phyloP scores from a whole-genome alignment of 2,888 invertebrate genomes.

The Danaus chrysippus region DNA sequence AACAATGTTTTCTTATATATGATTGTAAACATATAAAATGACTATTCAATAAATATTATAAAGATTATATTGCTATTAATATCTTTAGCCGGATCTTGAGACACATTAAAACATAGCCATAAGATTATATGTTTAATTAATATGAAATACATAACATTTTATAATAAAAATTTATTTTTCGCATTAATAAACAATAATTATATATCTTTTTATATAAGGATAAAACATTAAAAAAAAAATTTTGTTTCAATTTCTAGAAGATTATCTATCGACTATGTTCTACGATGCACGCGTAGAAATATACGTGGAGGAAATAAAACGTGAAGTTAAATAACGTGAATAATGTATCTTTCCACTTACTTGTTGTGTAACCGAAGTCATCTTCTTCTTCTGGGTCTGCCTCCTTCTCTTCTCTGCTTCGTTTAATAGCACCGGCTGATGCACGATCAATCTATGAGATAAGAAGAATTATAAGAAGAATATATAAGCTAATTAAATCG shows the following conservation, averaged over 20 bases:
- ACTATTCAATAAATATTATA: no score
- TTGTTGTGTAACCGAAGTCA: slow-evolving; percentile 94
- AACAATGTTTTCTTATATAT: no score
- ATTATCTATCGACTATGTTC: slow-evolving; percentile 46
- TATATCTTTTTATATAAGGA: neutral
- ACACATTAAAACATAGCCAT: no score
- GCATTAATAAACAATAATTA: no score
- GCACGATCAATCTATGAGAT: slow-evolving; percentile 88
- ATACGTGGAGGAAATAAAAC: slow-evolving; percentile 65
- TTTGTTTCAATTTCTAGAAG: neutral
- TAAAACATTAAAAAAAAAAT: neutral
- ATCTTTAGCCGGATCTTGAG: no score
- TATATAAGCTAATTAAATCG: no score
- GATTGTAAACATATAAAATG: no score
- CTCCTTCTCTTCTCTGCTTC: slow-evolving; percentile 86
- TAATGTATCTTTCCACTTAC: slow-evolving; percentile 85
- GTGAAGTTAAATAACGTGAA: slow-evolving; percentile 63
- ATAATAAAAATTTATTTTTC: no score
- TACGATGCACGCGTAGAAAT: slow-evolving; percentile 64
- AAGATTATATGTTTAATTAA: no score
- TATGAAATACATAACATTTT: no score
- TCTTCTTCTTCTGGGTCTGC: slow-evolving; percentile 93
- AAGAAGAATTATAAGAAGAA: neutral
- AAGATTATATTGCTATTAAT: no score
- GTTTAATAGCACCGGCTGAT: slow-evolving; percentile 91